Evolutionary conservation across 2,797 vertebrate genomes (phyloP).

Genomic region (Enteromius treurensis): DNA sequence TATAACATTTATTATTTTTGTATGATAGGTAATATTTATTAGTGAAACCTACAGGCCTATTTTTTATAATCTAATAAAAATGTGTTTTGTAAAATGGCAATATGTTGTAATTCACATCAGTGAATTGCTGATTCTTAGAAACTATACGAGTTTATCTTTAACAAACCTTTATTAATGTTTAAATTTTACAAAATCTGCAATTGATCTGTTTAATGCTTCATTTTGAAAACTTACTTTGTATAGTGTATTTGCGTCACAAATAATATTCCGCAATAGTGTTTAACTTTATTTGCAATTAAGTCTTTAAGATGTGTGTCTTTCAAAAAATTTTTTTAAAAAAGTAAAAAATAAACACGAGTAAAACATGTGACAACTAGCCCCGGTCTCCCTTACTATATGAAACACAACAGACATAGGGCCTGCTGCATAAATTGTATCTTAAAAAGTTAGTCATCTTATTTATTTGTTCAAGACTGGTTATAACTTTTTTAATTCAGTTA

Average conservation of each 20-base stretch:
- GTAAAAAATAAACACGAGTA: neutral
- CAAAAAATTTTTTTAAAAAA: neutral
- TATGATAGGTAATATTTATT: neutral
- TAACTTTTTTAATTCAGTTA: no score
- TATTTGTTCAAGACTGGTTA: no score
- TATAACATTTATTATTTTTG: neutral
- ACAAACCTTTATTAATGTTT: neutral
- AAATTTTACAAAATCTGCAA: neutral
- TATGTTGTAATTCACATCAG: neutral
- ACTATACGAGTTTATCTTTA: neutral
- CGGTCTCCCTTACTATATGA: no score
- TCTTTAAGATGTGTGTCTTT: neutral
- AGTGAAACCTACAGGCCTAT: neutral
- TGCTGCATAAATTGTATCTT: no score
- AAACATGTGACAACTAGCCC: neutral
- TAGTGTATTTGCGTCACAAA: neutral
- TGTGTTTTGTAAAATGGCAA: no score
- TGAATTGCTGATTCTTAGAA: neutral
- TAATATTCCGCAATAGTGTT: neutral
- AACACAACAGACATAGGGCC: neutral
- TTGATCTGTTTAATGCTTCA: neutral
- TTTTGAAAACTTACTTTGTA: neutral
- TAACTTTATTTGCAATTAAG: neutral
- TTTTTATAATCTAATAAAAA: neutral
- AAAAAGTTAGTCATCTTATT: no score